phyloP scores from a whole-genome alignment of 92 coral and sea anemone genomes.

The Epizoanthus stellaris region DNA sequence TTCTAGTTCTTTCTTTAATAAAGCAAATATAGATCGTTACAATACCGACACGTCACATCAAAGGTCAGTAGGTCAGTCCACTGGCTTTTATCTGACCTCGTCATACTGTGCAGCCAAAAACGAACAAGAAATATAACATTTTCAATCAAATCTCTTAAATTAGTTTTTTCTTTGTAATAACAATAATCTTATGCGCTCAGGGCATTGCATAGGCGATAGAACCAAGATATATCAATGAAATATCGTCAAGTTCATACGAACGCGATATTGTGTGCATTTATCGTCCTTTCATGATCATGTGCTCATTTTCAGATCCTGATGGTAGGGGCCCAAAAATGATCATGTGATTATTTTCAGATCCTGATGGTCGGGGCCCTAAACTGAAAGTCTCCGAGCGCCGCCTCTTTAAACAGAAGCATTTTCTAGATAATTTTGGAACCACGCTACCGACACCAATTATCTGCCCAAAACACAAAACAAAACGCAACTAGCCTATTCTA shows the following conservation, averaged over 20 bases:
- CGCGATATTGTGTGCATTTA: neutral
- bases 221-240: neutral
- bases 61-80: slow-evolving; percentile 2
- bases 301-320: slow-evolving; percentile 18
- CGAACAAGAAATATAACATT: neutral
- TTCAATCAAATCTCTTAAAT: slow-evolving; percentile 15
- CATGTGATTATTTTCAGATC: slow-evolving; percentile 6
- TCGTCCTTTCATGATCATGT: neutral
- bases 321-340: neutral
- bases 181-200: slow-evolving; percentile 13
- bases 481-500: neutral
- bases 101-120: neutral
- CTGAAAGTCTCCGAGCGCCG: neutral
- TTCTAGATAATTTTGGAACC: slow-evolving; percentile 28
- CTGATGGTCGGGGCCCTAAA: slow-evolving; percentile 1
- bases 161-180: neutral
- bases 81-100: slow-evolving; percentile 16
- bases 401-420: slow-evolving; percentile 35
- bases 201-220: neutral
- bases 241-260: neutral
- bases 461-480: neutral
- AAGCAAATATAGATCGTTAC: too few relatives aligned
- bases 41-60: slow-evolving; percentile 19
- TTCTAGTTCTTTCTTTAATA: too few relatives aligned
- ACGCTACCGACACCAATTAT: slow-evolving; percentile 38